Evolutionary conservation across 64 coral and sea anemone genomes (phyloP), one percentile per base, ranked within the genome.

Genomic region (Pocillopora damicornis): DNA sequence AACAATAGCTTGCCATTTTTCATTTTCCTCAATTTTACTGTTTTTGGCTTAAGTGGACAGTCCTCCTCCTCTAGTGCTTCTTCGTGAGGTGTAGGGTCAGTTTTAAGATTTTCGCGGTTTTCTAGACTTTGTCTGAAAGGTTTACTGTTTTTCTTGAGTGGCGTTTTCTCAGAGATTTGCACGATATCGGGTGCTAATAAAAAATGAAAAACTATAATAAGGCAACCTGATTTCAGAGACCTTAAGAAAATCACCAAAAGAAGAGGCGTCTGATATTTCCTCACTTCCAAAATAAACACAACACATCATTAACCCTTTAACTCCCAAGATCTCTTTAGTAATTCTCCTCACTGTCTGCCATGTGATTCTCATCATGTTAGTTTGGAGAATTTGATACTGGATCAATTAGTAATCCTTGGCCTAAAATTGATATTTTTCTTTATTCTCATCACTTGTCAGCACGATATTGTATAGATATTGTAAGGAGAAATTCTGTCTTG

Each of bases 1-100:
- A 85, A 85, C 2, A 36, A 57, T 6, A 85, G 65, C 37, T 85
- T 85, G 20, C 81, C 81, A 73, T 85, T 38, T 85, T 72, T 85
- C 38, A 51, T 37, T 45, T 73, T 85, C 38, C 73, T 85, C 11
- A 85, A 85, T 22, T 85, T 85, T 15, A 85, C 15, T 22, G 15
- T 72, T 73, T 73, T 85, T 13, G 64, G 81, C 22, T 85, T 85
- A 59, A 85, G 81, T 25, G 64, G 37, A 58, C 38, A 85, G 11
- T 26, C 37, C 0, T 85, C 20, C 9, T 42, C 20, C 8, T 22
- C 5, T 8, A 34, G 16, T 1, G 59, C 79, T 60, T 63, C 9
- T 16, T 23, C 2, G 57, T 1, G 37, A 58, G 65, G 36, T 26
- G 25, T 85, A 10, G 18, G 16, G n/a, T 26, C 18, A n/a, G 20